These are phyloP conservation scores for Pygoscelis adeliae DNA, from an alignment of 2,113 vertebrate species.

Conservation along the genomic window DNA sequence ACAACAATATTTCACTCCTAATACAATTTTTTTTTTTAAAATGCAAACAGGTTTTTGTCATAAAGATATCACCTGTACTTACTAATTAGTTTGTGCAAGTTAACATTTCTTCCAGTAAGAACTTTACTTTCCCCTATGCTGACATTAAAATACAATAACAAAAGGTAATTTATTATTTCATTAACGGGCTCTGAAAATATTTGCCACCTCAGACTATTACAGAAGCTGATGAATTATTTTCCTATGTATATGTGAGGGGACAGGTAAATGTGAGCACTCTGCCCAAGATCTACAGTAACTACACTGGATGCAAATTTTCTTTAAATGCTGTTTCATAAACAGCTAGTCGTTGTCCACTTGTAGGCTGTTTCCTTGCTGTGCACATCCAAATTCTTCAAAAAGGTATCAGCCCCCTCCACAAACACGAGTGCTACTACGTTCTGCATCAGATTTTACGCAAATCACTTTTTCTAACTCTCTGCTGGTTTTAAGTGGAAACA, in stretches of 20 bases:
- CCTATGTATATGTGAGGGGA: not conserved
- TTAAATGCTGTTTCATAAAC: not conserved
- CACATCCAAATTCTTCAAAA: not conserved
- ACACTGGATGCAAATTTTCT: not conserved
- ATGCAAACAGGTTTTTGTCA: not conserved
- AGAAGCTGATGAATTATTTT: not conserved
- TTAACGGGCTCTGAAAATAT: not conserved
- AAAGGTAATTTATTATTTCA: not conserved
- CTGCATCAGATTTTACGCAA: not conserved
- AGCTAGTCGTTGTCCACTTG: not conserved
- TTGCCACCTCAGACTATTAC: rapidly evolving
- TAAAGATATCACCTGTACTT: not conserved
- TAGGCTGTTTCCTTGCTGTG: not conserved
- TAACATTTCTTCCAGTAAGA: not conserved
- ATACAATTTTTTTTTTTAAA: not conserved
- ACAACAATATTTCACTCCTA: not conserved
- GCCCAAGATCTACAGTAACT: not conserved
- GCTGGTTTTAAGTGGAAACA: not conserved
- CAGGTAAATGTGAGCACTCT: not conserved
- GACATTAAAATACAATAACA: not conserved
- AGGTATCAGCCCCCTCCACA: not conserved
- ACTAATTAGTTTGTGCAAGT: rapidly evolving
- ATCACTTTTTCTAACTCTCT: not conserved
- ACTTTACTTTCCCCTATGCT: not conserved
- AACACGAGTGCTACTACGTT: rapidly evolving